phyloP scores from a whole-genome alignment of 2,113 vertebrate genomes.

The Ciconia maguari region DNA sequence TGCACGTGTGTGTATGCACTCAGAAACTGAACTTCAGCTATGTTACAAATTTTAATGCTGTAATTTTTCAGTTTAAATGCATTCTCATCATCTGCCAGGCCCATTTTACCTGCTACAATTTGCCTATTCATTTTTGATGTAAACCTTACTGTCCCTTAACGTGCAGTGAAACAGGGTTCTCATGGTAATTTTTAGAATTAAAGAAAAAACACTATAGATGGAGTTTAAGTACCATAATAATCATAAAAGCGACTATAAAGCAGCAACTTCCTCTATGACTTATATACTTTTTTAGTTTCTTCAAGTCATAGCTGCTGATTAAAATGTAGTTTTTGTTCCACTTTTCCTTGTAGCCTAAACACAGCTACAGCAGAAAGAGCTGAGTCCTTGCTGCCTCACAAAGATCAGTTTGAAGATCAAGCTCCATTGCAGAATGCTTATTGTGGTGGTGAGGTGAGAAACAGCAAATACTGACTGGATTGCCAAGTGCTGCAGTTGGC shows the following conservation, averaged over 20 bases:
- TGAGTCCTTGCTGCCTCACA: background rate
- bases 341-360: background rate
- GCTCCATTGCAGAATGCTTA: background rate
- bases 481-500: background rate
- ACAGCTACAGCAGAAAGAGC: background rate
- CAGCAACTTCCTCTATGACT: background rate
- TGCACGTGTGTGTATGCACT: background rate
- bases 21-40: background rate
- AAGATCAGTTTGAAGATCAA: background rate
- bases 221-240: background rate
- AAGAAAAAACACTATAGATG: background rate
- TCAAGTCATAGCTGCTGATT: background rate
- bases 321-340: background rate
- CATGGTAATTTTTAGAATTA: slow-evolving; percentile 20
- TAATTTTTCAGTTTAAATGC: slow-evolving; percentile 32
- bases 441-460: background rate
- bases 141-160: background rate
- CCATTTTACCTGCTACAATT: background rate
- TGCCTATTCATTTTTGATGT: slow-evolving; percentile 8
- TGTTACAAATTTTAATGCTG: background rate
- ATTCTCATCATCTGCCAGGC: background rate
- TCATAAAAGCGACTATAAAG: background rate
- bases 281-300: background rate
- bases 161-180: slow-evolving; percentile 8
- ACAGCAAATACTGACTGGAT: background rate